Conservation (phyloP, 1,140 invertebrate species). For the Pogonognathellus flavescens region DNA sequence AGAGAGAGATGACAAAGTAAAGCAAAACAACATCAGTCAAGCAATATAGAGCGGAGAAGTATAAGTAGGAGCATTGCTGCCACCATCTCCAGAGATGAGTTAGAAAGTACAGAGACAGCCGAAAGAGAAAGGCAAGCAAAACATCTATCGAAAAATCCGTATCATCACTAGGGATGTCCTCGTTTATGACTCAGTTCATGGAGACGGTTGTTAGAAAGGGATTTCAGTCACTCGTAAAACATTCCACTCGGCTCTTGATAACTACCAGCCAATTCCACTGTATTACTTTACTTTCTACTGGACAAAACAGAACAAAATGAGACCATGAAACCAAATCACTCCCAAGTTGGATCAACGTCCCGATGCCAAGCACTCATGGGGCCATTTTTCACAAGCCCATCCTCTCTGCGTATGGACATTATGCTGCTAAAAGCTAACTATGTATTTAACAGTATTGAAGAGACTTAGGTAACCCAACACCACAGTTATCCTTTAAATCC, state of each 20-base stretch:
- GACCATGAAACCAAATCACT: slow-evolving; percentile 49
- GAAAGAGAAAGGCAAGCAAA: neutral
- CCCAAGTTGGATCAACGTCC: slow-evolving; percentile 40
- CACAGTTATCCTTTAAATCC: neutral
- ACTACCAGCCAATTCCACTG: slow-evolving; percentile 46
- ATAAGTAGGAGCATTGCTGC: no score
- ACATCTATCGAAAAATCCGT: slow-evolving; percentile 37
- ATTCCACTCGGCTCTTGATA: slow-evolving; percentile 48
- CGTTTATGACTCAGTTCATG: slow-evolving; percentile 47
- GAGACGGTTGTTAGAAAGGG: slow-evolving; percentile 47
- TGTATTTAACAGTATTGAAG: slow-evolving; percentile 19
- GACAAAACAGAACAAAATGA: slow-evolving; percentile 46
- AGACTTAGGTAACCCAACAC: neutral
- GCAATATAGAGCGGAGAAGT: no score
- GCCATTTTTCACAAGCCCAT: slow-evolving; percentile 43
- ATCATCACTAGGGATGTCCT: slow-evolving; percentile 22
- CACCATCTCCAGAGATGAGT: neutral
- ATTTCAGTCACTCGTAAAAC: slow-evolving; percentile 50
- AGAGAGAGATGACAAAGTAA: no score
- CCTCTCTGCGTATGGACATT: neutral
- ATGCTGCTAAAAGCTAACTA: slow-evolving; percentile 33
- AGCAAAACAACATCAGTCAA: no score
- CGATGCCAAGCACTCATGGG: slow-evolving; percentile 38
- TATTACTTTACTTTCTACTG: slow-evolving; percentile 40
- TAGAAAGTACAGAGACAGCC: neutral